Percentiles rank a stretch among this genome's conserved stretches.
Evolutionary conservation across 2,797 vertebrate genomes (phyloP).

Genomic region (Gallinago solitaria): DNA sequence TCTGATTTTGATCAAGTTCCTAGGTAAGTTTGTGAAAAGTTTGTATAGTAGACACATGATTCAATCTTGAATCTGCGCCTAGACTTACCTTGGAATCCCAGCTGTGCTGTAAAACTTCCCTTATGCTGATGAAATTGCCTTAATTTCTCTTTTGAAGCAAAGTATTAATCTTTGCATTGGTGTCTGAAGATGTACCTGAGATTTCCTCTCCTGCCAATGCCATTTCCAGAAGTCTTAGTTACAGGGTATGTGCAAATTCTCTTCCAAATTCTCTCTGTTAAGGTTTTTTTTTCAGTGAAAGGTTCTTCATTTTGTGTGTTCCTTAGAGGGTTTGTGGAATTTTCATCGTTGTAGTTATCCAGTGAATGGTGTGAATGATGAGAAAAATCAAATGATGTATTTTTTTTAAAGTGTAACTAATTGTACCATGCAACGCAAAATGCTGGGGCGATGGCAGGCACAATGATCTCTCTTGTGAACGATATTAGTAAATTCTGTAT

Average conservation of each 20-base stretch:
- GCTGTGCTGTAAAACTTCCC: not conserved
- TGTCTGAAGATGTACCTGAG: not conserved
- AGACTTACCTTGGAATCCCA: not conserved
- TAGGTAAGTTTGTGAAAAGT: not conserved
- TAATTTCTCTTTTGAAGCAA: not conserved
- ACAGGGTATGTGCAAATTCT: not conserved
- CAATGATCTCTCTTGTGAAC: not conserved
- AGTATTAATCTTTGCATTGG: not conserved
- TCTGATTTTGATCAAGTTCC: not conserved
- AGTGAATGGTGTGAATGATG: not conserved
- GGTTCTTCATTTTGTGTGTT: not conserved
- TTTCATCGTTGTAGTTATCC: not conserved
- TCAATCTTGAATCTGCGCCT: not conserved
- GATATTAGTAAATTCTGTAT: not conserved
- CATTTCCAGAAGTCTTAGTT: not conserved
- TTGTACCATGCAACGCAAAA: not conserved
- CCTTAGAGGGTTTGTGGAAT: not conserved
- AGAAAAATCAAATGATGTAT: not conserved
- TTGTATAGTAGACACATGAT: not conserved
- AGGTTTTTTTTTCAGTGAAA: not conserved
- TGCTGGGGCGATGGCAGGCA: no score
- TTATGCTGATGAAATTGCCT: not conserved
- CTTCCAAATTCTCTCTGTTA: not conserved
- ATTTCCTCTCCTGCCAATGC: not conserved
- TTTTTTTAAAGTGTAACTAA: not conserved